phyloP scores from a whole-genome alignment of 1,140 invertebrate genomes.

The Rhizoglyphus robini region DNA sequence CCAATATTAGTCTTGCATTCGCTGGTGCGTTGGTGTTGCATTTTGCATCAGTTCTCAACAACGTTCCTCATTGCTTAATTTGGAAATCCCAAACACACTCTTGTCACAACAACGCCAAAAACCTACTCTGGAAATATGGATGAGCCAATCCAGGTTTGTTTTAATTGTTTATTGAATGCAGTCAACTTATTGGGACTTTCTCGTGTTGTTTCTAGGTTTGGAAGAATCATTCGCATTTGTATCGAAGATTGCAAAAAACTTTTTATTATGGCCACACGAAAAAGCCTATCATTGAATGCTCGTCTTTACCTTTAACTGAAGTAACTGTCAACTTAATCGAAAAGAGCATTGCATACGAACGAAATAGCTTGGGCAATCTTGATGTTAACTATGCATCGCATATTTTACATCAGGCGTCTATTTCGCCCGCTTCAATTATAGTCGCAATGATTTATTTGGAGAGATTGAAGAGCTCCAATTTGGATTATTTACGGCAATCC shows the following conservation, averaged over 20 bases:
- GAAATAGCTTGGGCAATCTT: constrained; percentile 55
- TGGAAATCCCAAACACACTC: no score
- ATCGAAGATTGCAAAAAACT: constrained; percentile 31
- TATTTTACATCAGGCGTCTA: constrained; percentile 57
- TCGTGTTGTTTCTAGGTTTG: no score
- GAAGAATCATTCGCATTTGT: not conserved
- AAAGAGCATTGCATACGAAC: constrained; percentile 31
- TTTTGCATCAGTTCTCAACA: no score
- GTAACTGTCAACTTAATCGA: constrained; percentile 66
- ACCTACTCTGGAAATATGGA: no score
- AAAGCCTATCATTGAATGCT: constrained; percentile 26
- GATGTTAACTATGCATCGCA: constrained; percentile 60
- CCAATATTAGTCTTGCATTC: no score
- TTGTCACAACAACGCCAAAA: no score
- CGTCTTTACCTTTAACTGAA: constrained; percentile 33
- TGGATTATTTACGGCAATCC: constrained; percentile 61
- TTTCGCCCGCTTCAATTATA: constrained; percentile 63
- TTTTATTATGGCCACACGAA: constrained; percentile 30
- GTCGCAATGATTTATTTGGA: constrained; percentile 74
- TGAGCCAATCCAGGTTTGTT: no score
- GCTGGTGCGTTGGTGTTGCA: no score
- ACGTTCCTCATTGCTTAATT: no score
- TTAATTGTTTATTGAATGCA: no score
- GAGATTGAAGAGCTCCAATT: constrained; percentile 51
- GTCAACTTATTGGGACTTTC: no score